phyloP scores from a whole-genome alignment of 2,888 invertebrate species.

The Xestia c-nigrum region DNA sequence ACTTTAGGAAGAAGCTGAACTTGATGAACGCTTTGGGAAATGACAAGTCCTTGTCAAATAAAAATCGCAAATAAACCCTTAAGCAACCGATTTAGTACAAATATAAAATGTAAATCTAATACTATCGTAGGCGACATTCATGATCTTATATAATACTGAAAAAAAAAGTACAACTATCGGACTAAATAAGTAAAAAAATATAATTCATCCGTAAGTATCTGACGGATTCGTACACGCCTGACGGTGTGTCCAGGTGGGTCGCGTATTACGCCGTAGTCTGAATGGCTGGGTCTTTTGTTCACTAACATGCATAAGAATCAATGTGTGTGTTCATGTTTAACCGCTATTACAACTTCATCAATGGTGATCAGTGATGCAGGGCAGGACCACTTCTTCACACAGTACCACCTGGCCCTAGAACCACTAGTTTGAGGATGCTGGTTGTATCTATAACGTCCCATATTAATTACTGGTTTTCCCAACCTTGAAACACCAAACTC shows the following conservation, averaged over 20 bases:
- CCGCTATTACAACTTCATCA: neutral
- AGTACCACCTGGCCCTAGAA: constrained; percentile 65
- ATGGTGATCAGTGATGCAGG: constrained; percentile 53
- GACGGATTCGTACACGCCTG: no score
- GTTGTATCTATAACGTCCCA: constrained; percentile 20
- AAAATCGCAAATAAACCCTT: neutral
- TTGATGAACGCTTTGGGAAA: neutral
- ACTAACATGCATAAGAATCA: neutral
- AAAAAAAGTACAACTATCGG: no score
- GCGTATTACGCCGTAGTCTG: neutral
- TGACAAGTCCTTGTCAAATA: neutral
- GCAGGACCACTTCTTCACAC: constrained; percentile 58
- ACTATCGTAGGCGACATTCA: no score
- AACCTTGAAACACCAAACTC: constrained; percentile 18
- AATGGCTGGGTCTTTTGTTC: neutral
- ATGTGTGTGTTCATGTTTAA: constrained; percentile 1
- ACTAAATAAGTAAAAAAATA: no score
- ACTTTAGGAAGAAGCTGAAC: neutral
- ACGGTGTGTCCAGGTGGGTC: no score
- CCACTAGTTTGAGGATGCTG: constrained; percentile 59
- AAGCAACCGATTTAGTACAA: neutral
- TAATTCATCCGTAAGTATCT: no score
- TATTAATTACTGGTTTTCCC: constrained; percentile 23
- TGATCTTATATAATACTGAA: no score
- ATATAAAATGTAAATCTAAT: no score